Conservation (phyloP, 2,113 vertebrate species). For the Ammodytes dubius region DNA sequence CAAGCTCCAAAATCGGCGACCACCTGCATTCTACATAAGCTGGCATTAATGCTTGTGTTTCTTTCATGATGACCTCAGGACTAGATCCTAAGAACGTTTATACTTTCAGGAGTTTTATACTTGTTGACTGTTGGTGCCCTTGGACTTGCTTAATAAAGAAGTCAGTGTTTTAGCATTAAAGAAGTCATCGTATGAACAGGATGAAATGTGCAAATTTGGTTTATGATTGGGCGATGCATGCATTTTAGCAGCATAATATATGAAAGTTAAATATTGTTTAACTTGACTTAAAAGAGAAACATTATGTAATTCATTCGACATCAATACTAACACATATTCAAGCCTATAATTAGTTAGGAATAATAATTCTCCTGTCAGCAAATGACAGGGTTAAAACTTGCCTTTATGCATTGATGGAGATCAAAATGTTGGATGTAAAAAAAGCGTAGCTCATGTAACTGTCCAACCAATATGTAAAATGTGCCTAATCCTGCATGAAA, state of each 20-base stretch:
- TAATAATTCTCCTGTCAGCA: neutral
- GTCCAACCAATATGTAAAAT: neutral
- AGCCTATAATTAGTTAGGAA: neutral
- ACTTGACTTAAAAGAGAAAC: neutral
- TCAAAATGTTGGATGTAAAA: too few species aligned
- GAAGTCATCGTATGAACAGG: neutral
- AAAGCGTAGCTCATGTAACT: neutral
- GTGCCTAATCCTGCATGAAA: slow-evolving; percentile 8
- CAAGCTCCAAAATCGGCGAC: slow-evolving; percentile 2
- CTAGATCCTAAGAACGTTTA: neutral
- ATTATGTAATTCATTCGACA: neutral
- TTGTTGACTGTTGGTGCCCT: neutral
- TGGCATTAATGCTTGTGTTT: slow-evolving; percentile 25
- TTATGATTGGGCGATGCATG: neutral
- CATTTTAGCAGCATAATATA: slow-evolving; percentile 9
- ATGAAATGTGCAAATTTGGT: neutral
- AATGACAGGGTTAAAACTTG: neutral
- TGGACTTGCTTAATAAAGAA: neutral
- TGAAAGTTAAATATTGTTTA: neutral
- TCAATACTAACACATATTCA: neutral
- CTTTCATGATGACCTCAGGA: slow-evolving; percentile 7
- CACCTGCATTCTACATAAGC: slow-evolving; percentile 28
- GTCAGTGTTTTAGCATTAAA: neutral
- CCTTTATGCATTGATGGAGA: neutral
- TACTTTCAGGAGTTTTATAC: neutral